A percentile compares a stretch with the other conserved stretches of the same genome.
Evolutionary conservation across 1,140 invertebrate species (phyloP).

Genomic region (Drosophila sp.): DNA sequence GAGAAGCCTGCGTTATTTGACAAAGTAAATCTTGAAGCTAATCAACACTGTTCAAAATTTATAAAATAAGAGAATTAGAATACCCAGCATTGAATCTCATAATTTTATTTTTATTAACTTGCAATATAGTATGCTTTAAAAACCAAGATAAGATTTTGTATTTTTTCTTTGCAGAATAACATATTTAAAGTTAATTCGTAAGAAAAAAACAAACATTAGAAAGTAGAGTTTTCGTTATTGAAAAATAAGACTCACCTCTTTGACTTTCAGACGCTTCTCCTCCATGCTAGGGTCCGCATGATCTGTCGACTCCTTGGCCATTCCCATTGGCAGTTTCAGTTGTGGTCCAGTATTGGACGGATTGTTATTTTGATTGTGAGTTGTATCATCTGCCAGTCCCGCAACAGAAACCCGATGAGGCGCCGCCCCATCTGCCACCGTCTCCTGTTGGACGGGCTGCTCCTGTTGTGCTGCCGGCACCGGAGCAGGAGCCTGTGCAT

Average conservation of each 20-base stretch:
- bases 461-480: conserved; percentile 45
- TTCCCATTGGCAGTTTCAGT: conserved; percentile 55
- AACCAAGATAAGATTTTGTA: too few species aligned
- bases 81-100: too few species aligned
- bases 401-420: conserved; percentile 46
- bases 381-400: conserved; percentile 48
- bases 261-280: conserved; percentile 67
- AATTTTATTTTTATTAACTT: too few species aligned
- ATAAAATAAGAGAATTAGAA: neutral
- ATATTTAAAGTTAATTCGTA: too few species aligned
- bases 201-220: too few species aligned
- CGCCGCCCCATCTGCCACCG: conserved; percentile 3
- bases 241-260: conserved; percentile 62
- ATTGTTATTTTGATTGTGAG: conserved; percentile 36
- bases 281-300: conserved; percentile 55
- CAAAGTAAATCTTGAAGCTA: neutral
- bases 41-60: conserved; percentile 7
- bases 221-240: too few species aligned
- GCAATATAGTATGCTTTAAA: neutral
- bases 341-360: conserved; percentile 3
- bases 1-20: conserved; percentile 11
- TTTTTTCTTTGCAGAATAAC: too few species aligned
- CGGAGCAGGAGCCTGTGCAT: conserved; percentile 51
- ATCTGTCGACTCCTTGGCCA: conserved; percentile 26
- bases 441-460: conserved; percentile 39